Conservation (phyloP, 2,888 invertebrate species). For the Tethea ocularis region DNA sequence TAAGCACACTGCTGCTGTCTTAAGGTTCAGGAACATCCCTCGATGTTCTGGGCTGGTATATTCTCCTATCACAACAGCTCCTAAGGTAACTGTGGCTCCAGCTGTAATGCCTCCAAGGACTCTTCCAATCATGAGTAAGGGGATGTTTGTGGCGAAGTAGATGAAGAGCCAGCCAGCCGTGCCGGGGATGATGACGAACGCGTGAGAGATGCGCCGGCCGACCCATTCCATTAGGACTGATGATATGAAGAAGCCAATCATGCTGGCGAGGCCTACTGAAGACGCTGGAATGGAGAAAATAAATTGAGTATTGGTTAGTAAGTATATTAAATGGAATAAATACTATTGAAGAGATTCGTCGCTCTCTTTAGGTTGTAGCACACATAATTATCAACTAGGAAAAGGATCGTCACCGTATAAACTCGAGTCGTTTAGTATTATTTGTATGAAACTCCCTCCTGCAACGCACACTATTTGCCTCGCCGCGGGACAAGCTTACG, state of each 20-base stretch:
- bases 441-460: too few species aligned
- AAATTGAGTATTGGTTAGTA: background rate
- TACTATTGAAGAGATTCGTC: too few species aligned
- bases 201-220: slow-evolving; percentile 40
- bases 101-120: slow-evolving; percentile 32
- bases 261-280: slow-evolving; percentile 30
- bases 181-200: slow-evolving; percentile 26
- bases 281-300: slow-evolving; percentile 33
- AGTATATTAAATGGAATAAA: background rate
- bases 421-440: too few species aligned
- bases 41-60: slow-evolving; percentile 35
- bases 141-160: slow-evolving; percentile 33
- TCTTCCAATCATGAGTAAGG: slow-evolving; percentile 37
- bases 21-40: slow-evolving; percentile 39
- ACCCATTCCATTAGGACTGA: slow-evolving; percentile 40
- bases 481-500: too few species aligned
- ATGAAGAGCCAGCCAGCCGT: slow-evolving; percentile 32
- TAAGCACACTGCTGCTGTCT: slow-evolving; percentile 25
- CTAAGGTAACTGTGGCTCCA: slow-evolving; percentile 30
- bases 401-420: too few species aligned
- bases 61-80: slow-evolving; percentile 40
- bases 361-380: too few species aligned
- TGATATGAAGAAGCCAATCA: slow-evolving; percentile 39
- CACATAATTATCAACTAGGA: too few species aligned
- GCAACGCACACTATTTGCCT: too few species aligned